Percentiles rank a stretch among this genome's conserved stretches.
phyloP scores from a whole-genome alignment of 2,888 invertebrate species.

The Steinernema hermaphroditum region DNA sequence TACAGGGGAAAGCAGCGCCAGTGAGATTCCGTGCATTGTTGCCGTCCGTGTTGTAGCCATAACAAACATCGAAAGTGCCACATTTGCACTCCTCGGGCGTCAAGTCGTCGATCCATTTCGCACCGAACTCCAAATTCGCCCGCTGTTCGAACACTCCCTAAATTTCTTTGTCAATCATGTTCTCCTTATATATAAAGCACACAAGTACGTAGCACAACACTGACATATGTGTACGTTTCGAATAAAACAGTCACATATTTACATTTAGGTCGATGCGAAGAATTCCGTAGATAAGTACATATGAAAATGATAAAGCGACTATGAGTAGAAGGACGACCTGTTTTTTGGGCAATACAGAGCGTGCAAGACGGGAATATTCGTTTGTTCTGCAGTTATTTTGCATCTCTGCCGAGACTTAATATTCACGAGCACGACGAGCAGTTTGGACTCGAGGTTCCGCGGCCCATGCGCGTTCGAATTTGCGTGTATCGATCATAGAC shows the following conservation, averaged over 20 bases:
- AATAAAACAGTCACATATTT: background rate
- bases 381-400: background rate
- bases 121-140: background rate
- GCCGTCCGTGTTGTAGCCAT: background rate
- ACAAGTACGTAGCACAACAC: too few species aligned
- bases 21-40: background rate
- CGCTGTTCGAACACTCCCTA: background rate
- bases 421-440: too few species aligned
- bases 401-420: background rate
- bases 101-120: background rate
- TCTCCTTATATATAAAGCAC: too few species aligned
- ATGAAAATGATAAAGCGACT: background rate
- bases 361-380: background rate
- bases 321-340: background rate
- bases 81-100: background rate
- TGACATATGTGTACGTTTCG: background rate
- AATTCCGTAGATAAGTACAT: background rate
- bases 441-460: too few species aligned
- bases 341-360: background rate
- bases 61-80: background rate
- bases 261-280: background rate
- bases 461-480: too few species aligned
- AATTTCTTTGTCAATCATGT: too few species aligned
- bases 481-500: slow-evolving; percentile 2
- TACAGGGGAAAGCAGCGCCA: slow-evolving; percentile 9